Evolutionary conservation across 2,797 vertebrate species (phyloP), one percentile per base, ranked within the genome.

Genomic region (Tarsius wallacei): DNA sequence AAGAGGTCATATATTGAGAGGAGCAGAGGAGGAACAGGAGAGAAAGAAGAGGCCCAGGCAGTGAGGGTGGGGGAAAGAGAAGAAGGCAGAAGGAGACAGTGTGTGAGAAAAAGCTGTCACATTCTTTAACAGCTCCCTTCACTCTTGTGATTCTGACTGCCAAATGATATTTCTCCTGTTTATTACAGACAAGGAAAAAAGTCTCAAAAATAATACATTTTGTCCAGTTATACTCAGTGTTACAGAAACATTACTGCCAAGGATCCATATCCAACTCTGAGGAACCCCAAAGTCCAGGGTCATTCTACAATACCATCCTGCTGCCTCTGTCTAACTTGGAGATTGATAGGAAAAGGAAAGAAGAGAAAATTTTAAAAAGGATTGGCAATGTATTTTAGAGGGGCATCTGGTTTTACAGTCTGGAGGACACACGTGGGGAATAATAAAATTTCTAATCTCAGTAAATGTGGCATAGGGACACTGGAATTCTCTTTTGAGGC

Each of bases 1-100:
- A 97, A 95, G 95, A 97, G 94, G 76, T 91, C 87, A 14, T 93
- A 97, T 97, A 90, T 97, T 95, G 78, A 96, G 82, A 94, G 80
- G 64, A 70, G n/a, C 64, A 77, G 31, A 95, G 82, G 71, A 86
- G 61, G 86, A 90, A 59, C n/a, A 2, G 9, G 10, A n/a, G 8
- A 9, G 7, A 36, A 31, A 26, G 36, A 26, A 10, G 51, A 15
- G 24, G 9, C 97, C 77, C 53, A 88, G 90, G 94, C 93, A 76
- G 70, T 55, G 33, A 89, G 95, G 73, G 87, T 82, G 93, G n/a
- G 6, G 3, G 10, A 33, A 51, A 11, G 19, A 36, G 15, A 53
- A 13, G 49, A 47, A 57, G 33, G 15, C 61, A 47, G 42, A 33
- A 36, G 14, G n/a, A 9, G 28, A 49, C 15, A 26, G 26, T 42